Base-by-base conservation (phyloP, 2,888 invertebrate species). In the Quadroppia sp. region DNA sequence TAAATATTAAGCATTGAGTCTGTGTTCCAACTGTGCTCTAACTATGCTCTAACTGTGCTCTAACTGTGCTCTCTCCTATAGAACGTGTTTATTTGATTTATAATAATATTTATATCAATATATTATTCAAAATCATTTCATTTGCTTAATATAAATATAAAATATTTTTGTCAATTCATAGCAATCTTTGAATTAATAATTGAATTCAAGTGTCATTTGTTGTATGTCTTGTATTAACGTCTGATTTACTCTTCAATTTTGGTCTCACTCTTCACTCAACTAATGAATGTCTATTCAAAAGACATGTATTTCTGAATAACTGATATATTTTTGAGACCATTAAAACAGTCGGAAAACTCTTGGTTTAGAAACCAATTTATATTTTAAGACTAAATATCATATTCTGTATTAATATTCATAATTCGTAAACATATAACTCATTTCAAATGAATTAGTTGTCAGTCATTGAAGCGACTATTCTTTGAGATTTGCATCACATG, bases 241-340 rank as follows among this genome's bases (percentile, higher is more conserved):
- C 23, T 56, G 56, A 56, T 56, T 56, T 56, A 56, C 56, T 23
- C 7, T 23, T 56, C 23, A 56, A 56, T 56, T 56, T 56, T 6
- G 23, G 56, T 15, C 23, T 56, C 28, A 23, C 56, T 28, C 23
- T 56, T 6, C 56, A 25, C 25, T 56, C 17, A 7, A 23, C 56
- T 28, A 56, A 56, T 25, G 56, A 56, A 56, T 23, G 25, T 23
- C 56, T 56, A 23, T 23, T 25, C 4, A 6, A 23, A 4, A 23
- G 23, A 20, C 11, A 9, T 23, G 3, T 11, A 45, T 45, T 45
- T 45, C 17, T 45, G 23, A 56, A 25, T 25, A 9, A 25, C 56
- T 56, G 20, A 15, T 56, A 23, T 56, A 56, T 56, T 23, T 7
- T 9, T 11, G 56, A 56, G 56, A 6, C 56, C 56, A 56, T 56